Base-by-base conservation (phyloP, 1,140 invertebrate genomes). In the Helicorthomorpha holstii region DNA sequence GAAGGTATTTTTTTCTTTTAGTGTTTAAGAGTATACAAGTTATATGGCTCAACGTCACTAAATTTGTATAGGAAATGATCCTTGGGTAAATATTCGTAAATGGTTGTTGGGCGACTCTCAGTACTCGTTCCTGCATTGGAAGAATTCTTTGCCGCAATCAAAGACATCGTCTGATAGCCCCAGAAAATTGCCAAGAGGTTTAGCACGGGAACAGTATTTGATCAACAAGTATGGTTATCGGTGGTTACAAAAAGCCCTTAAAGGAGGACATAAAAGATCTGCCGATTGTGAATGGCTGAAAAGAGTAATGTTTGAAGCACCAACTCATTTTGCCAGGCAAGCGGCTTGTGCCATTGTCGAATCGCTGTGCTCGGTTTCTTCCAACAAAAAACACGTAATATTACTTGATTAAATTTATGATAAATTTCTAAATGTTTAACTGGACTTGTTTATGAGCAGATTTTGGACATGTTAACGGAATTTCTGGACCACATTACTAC, bases 311-410 rank as follows among this genome's bases (percentile, higher is more conserved):
- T 95, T 95, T 63, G 92, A 91, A 67, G 78, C 84, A 1, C 88
- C 85, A 62, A 94, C 89, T 0, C 74, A 85, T 44, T 76, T 90
- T 44, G 87, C 87, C 0, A 74, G 92, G 26, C 81, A 89, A 64
- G 81, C 91, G 19, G 86, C 87, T 2, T 93, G 88, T 59, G 83
- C 82, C 57, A 81, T 95, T 70, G 75, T 93, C 0, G 83, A 88
- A 62, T 80, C 81, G 16, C 73, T 93, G 7, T 87, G 84, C 56
- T 63, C 69, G 53, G 48, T 63, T 24, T 61, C 63, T 22, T 57
- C 54, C 50, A 52, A 63, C 7, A 59, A 60, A 49, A 60, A 58
- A 64, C 61, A 73, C 54, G 56, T 62, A 38, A 41, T 46, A 34
- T 16, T 34, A 7, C 7, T 34, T 34, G 16, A 34, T 7, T 16